These are phyloP conservation scores for Scaptomyza parva DNA, from an alignment of 2,888 invertebrate species.

Conservation along the genomic window DNA sequence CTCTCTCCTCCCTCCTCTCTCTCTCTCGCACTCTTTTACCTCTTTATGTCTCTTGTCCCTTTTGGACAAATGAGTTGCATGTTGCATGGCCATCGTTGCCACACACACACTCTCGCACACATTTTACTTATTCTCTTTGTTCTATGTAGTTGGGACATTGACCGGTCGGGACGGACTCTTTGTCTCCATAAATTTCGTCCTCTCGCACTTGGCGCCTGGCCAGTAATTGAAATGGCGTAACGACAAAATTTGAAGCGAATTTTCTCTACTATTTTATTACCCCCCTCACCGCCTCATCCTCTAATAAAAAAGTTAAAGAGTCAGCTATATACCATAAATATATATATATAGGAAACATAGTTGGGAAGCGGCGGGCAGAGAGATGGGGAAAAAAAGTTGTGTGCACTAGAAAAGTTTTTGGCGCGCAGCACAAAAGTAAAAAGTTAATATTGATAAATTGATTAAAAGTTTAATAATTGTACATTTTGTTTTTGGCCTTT, in stretches of 20 bases:
- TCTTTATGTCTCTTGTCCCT: background rate
- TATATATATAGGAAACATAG: no score
- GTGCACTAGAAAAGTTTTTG: conserved; percentile 53
- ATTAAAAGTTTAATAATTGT: conserved; percentile 80
- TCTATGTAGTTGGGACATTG: conserved; percentile 35
- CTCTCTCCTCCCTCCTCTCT: no score
- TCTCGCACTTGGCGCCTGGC: conserved; percentile 64
- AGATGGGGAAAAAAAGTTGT: conserved; percentile 19
- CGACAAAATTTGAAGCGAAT: conserved; percentile 74
- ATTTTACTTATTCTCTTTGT: conserved; percentile 75
- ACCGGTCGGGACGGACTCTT: conserved; percentile 44
- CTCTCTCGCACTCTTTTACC: conserved; percentile 2
- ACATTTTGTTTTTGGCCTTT: conserved; percentile 53
- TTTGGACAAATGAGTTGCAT: conserved; percentile 76
- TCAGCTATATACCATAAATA: conserved; percentile 2
- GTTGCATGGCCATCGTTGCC: conserved; percentile 42
- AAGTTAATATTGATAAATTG: conserved; percentile 81
- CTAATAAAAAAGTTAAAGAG: conserved; percentile 77
- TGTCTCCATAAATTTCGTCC: conserved; percentile 77
- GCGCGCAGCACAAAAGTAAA: conserved; percentile 55
- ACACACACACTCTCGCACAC: conserved; percentile 1
- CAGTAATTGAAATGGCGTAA: conserved; percentile 82
- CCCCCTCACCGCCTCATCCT: conserved; percentile 6
- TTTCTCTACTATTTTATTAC: conserved; percentile 41
- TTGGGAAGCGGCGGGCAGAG: conserved; percentile 4